Conservation (phyloP, 2,888 invertebrate genomes). For the Helicoverpa assulta region DNA sequence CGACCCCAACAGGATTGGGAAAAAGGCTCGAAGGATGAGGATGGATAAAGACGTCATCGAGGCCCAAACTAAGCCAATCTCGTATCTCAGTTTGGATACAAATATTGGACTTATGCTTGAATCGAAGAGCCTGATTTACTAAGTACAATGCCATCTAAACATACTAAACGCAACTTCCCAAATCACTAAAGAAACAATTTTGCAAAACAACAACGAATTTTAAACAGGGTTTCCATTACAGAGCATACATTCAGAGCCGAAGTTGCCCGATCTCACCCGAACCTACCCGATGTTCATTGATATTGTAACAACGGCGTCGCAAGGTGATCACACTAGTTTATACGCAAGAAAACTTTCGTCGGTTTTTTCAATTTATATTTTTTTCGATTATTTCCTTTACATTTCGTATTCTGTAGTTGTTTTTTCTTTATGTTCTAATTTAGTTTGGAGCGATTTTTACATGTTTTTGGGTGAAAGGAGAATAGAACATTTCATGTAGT, state of each 20-base stretch:
- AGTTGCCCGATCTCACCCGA: slow-evolving; percentile 16
- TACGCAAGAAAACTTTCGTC: slow-evolving; percentile 65
- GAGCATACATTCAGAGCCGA: slow-evolving; percentile 3
- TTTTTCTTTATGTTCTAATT: slow-evolving; percentile 44
- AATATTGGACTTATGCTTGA: too few relatives aligned
- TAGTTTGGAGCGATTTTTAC: slow-evolving; percentile 23
- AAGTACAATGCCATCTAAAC: too few relatives aligned
- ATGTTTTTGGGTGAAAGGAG: slow-evolving; percentile 6
- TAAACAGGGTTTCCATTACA: too few relatives aligned
- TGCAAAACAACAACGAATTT: too few relatives aligned
- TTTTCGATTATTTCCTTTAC: slow-evolving; percentile 68
- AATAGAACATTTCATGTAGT: slow-evolving; percentile 15
- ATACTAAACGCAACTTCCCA: too few relatives aligned
- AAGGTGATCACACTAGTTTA: slow-evolving; percentile 71
- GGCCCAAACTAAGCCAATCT: too few relatives aligned
- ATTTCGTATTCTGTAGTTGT: slow-evolving; percentile 70
- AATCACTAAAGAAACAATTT: too few relatives aligned
- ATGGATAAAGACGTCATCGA: too few relatives aligned
- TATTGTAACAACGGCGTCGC: slow-evolving; percentile 61
- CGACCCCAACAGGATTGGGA: too few relatives aligned
- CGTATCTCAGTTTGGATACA: too few relatives aligned
- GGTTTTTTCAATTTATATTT: slow-evolving; percentile 74
- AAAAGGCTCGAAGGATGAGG: too few relatives aligned
- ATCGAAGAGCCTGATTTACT: too few relatives aligned
- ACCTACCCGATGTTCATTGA: slow-evolving; percentile 42